phyloP scores from a whole-genome alignment of 2,888 invertebrate species.

The Amphimallon solstitiale region DNA sequence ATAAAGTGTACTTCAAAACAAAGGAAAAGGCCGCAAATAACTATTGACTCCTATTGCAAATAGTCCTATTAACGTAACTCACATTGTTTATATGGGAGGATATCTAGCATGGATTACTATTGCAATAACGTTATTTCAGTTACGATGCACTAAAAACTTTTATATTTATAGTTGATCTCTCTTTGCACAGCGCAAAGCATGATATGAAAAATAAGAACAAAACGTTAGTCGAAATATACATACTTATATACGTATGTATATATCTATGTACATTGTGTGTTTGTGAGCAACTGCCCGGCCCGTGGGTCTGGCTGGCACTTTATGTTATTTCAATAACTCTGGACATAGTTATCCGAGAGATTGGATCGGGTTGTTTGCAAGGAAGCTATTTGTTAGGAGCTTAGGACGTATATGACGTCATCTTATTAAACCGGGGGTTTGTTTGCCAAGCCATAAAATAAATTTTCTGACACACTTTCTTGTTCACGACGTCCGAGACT shows the following conservation, averaged over 20 bases:
- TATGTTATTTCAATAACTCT: conserved; percentile 43
- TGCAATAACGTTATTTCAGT: conserved; percentile 26
- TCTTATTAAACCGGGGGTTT: conserved; percentile 59
- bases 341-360: conserved; percentile 52
- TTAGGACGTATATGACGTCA: conserved; percentile 57
- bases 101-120: conserved; percentile 23
- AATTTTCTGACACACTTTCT: conserved; percentile 59
- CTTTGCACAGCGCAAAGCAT: neutral
- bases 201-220: conserved; percentile 6
- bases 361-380: conserved; percentile 54
- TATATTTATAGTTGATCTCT: conserved; percentile 29
- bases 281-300: neutral
- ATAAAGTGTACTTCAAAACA: too few relatives aligned
- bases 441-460: conserved; percentile 60
- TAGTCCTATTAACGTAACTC: conserved; percentile 28
- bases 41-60: neutral
- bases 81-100: conserved; percentile 22
- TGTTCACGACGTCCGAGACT: conserved; percentile 53
- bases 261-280: neutral
- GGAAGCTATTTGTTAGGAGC: conserved; percentile 56
- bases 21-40: neutral
- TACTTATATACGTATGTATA: neutral
- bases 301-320: conserved; percentile 7
- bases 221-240: neutral
- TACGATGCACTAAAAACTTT: conserved; percentile 29